A percentile compares a stretch with the other conserved stretches of the same genome.
Conservation (phyloP, 2,113 vertebrate genomes). For the Ardeotis arabs region DNA sequence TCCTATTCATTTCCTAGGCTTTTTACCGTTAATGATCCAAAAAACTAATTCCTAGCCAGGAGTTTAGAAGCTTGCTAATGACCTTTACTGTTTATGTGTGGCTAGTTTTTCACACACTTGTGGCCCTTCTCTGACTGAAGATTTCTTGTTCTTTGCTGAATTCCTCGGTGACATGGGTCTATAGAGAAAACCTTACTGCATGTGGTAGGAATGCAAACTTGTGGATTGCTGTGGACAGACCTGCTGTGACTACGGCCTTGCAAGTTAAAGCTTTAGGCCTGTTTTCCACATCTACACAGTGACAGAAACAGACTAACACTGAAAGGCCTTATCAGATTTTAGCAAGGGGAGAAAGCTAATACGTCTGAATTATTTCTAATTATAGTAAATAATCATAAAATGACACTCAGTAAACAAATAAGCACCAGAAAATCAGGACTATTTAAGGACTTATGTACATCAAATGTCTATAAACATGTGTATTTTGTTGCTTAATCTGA, state of each 20-base stretch:
- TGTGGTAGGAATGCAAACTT: slow-evolving; percentile 66
- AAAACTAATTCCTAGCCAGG: slow-evolving; percentile 49
- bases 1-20: slow-evolving; percentile 13
- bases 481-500: neutral
- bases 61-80: slow-evolving; percentile 42
- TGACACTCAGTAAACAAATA: neutral
- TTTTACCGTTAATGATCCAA: slow-evolving; percentile 54
- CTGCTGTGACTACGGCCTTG: slow-evolving; percentile 61
- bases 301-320: neutral
- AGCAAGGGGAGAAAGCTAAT: neutral
- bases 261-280: slow-evolving; percentile 55
- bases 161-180: slow-evolving; percentile 68
- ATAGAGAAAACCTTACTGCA: slow-evolving; percentile 58
- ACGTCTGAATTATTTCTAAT: neutral
- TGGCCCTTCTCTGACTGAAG: slow-evolving; percentile 63
- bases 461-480: neutral
- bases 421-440: neutral
- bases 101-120: slow-evolving; percentile 46
- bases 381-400: slow-evolving; percentile 9
- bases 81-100: slow-evolving; percentile 37
- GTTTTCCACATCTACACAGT: slow-evolving; percentile 12
- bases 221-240: slow-evolving; percentile 20
- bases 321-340: neutral
- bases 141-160: slow-evolving; percentile 69
- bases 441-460: neutral